phyloP scores from a whole-genome alignment of 2,113 vertebrate species.

The Passer montanus region DNA sequence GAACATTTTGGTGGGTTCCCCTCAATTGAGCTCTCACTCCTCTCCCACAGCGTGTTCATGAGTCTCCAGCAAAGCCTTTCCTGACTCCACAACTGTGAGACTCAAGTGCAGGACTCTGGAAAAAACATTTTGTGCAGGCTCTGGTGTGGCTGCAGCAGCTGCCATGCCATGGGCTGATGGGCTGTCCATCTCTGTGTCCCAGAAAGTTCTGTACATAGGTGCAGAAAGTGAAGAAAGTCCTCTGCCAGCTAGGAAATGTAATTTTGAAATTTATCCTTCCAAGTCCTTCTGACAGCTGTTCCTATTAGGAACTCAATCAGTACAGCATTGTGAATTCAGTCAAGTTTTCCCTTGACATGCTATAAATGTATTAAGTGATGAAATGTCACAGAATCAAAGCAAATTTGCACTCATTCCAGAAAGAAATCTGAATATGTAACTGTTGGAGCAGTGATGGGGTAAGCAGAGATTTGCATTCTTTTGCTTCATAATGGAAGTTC shows the following conservation, averaged over 20 bases:
- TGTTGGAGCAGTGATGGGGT: neutral
- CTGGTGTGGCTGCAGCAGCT: neutral
- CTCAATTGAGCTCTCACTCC: neutral
- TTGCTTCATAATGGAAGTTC: neutral
- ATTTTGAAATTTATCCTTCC: neutral
- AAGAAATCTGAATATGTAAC: slow-evolving; percentile 25
- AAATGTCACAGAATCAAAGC: slow-evolving; percentile 43
- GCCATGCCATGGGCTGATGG: neutral
- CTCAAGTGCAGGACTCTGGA: neutral
- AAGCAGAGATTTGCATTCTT: neutral
- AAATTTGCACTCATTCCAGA: slow-evolving; percentile 44
- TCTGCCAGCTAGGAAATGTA: neutral
- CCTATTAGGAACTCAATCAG: slow-evolving; percentile 52
- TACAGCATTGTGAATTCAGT: slow-evolving; percentile 38
- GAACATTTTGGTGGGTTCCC: neutral
- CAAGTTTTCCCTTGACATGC: slow-evolving; percentile 34
- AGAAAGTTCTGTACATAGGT: neutral
- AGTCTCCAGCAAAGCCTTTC: neutral
- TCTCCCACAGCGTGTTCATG: neutral
- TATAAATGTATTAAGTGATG: slow-evolving; percentile 47
- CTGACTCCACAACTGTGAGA: neutral
- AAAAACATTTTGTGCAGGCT: neutral
- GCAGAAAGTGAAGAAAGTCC: neutral
- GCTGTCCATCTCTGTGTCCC: neutral
- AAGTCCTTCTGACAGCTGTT: slow-evolving; percentile 40